Base-by-base conservation (phyloP, 1,140 invertebrate genomes). In the Onthophagus taurus region DNA sequence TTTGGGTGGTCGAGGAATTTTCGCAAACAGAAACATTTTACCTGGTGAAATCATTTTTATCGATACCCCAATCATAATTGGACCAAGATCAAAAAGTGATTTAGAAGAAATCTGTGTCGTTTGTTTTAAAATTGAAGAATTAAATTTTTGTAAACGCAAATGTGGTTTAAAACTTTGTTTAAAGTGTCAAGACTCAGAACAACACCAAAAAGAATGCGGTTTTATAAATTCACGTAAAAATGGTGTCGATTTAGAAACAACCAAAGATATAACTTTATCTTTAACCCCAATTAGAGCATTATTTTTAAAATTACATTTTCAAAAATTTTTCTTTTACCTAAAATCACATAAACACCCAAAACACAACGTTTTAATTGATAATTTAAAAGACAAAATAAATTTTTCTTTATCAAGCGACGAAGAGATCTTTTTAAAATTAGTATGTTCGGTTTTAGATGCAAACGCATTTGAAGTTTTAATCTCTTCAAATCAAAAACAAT, bases 391-490 rank as follows among this genome's bases (percentile, higher is more conserved):
- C n/a, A 63, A 68, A 45, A 74, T 60, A 21, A 35, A 70, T 52
- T 74, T 79, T 31, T 56, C 70, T 26, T 67, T 76, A 49, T 65
- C 67, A 2, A 51, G 70, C 12, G 59, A 72, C 14, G 78, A 83
- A n/a, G 70, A 77, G 56, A 54, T 74, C 17, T 66, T 79, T 30
- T 75, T 87, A 65, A 67, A 59, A 7, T 59, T 64, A 19, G 71
- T 75, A 0, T 78, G 78, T 51, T 72, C 71, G 35, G 72, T 74
- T 20, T 69, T 85, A 49, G 81, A 86, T 55, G 79, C 81, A 2
- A 86, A 84, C 53, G 79, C 81, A 6, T 85, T 83, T 50, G 82
- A 86, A 69, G 76, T 78, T 23, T 59, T 70, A 20, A 24, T 49
- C 11, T 66, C 65, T 24, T 61, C 67, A 16, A 63, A 73, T 45